Conservation (phyloP, 1,140 invertebrate genomes). For the Trypoxylus dichotomus region DNA sequence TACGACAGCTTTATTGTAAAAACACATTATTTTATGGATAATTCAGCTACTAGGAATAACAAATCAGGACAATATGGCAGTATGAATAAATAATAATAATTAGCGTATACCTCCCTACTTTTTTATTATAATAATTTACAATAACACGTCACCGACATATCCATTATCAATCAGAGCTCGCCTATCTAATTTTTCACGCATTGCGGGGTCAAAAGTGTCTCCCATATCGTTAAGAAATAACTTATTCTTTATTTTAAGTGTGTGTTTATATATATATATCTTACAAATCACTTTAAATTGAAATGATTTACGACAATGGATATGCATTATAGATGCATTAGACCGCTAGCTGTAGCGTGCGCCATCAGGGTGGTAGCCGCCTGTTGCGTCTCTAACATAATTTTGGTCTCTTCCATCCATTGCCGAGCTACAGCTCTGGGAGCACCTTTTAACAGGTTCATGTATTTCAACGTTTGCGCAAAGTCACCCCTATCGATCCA, state of each 20-base stretch:
- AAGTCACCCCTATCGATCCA: conserved; percentile 86
- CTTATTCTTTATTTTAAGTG: neutral
- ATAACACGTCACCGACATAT: conserved; percentile 26
- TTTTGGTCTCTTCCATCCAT: conserved; percentile 84
- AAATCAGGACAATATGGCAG: conserved; percentile 26
- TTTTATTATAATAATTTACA: conserved; percentile 30
- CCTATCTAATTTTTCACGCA: neutral
- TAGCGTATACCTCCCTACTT: conserved; percentile 25
- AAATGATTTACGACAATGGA: conserved; percentile 13
- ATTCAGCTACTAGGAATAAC: conserved; percentile 21
- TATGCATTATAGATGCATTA: conserved; percentile 64
- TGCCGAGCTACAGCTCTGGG: conserved; percentile 76
- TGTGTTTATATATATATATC: conserved; percentile 25
- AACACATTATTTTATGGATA: conserved; percentile 18
- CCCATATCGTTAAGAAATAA: neutral
- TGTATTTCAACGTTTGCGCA: conserved; percentile 80
- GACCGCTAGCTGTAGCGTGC: conserved; percentile 75
- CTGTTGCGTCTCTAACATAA: conserved; percentile 87
- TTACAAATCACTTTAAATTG: conserved; percentile 32
- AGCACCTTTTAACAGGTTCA: conserved; percentile 87
- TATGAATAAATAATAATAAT: conserved; percentile 24
- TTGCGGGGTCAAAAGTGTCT: neutral
- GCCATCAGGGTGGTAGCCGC: conserved; percentile 84
- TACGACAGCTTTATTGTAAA: conserved; percentile 24
- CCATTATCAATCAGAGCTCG: conserved; percentile 12